Evolutionary conservation across 2,797 vertebrate genomes (phyloP).

Genomic region (Peromyscus attwateri): DNA sequence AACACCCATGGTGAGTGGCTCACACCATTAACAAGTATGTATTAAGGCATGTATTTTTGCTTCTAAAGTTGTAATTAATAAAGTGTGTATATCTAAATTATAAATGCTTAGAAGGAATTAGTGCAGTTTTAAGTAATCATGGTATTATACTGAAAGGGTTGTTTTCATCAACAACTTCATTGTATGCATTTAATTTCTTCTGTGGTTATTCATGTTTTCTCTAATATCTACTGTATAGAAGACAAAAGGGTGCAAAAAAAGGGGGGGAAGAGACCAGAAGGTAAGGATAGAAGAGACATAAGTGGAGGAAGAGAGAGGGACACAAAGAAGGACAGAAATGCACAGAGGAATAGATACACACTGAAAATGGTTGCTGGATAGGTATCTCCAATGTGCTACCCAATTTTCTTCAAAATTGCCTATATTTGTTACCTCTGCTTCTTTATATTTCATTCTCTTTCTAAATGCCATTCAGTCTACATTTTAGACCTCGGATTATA

Average conservation of each 20-base stretch:
- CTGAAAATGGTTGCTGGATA: not conserved
- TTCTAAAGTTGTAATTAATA: not conserved
- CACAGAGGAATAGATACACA: too few relatives aligned
- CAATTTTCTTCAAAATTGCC: not conserved
- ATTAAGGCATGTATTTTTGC: not conserved
- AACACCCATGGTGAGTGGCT: not conserved
- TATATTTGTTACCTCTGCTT: not conserved
- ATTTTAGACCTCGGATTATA: not conserved
- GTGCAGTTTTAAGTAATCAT: not conserved
- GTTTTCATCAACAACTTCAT: not conserved
- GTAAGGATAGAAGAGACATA: not conserved
- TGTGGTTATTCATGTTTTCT: not conserved
- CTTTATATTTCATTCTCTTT: not conserved
- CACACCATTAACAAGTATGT: not conserved
- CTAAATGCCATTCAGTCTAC: not conserved
- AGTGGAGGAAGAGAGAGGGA: accelerated
- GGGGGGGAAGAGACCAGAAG: not conserved
- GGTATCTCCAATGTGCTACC: not conserved
- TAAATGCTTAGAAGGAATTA: not conserved
- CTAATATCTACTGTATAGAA: not conserved
- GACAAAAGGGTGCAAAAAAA: accelerated
- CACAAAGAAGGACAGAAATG: not conserved
- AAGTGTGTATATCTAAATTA: not conserved
- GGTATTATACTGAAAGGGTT: not conserved
- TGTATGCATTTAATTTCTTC: not conserved